These are phyloP conservation scores for Antheraea pernyi DNA, from an alignment of 1,140 invertebrate species.

Conservation along the genomic window DNA sequence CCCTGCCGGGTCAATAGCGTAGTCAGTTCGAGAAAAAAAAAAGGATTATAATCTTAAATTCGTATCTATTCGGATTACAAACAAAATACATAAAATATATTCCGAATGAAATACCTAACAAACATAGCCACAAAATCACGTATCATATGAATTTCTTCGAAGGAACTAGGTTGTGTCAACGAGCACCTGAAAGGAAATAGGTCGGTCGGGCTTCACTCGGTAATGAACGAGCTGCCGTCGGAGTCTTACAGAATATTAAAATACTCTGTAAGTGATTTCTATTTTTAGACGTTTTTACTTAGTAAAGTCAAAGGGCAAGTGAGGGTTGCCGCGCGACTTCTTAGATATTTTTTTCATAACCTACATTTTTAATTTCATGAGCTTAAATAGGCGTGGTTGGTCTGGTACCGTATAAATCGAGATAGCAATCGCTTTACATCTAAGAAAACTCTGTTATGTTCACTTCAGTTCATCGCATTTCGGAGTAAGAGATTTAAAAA, in stretches of 20 bases:
- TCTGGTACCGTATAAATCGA: no score
- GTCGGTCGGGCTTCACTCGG: slow-evolving; percentile 22
- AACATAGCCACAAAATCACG: not conserved
- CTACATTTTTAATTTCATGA: no score
- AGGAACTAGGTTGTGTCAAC: slow-evolving; percentile 29
- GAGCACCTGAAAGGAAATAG: slow-evolving; percentile 25
- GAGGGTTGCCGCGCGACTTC: not conserved
- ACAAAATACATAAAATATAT: not conserved
- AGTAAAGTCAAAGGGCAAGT: not conserved
- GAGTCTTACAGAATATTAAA: not conserved
- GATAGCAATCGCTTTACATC: no score
- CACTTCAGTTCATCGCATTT: no score
- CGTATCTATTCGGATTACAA: no score
- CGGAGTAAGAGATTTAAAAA: no score
- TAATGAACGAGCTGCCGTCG: slow-evolving; percentile 14
- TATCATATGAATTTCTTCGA: not conserved
- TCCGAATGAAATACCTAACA: not conserved
- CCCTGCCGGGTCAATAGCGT: no score
- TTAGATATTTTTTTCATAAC: no score
- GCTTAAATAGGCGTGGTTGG: no score
- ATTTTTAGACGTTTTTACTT: not conserved
- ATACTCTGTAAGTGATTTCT: not conserved
- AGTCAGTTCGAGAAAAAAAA: no score
- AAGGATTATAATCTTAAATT: no score
- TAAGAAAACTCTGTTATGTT: no score